Percentiles rank a stretch among this genome's conserved stretches.
phyloP scores from a whole-genome alignment of 2,797 vertebrate genomes.

The Spatula versicolor region DNA sequence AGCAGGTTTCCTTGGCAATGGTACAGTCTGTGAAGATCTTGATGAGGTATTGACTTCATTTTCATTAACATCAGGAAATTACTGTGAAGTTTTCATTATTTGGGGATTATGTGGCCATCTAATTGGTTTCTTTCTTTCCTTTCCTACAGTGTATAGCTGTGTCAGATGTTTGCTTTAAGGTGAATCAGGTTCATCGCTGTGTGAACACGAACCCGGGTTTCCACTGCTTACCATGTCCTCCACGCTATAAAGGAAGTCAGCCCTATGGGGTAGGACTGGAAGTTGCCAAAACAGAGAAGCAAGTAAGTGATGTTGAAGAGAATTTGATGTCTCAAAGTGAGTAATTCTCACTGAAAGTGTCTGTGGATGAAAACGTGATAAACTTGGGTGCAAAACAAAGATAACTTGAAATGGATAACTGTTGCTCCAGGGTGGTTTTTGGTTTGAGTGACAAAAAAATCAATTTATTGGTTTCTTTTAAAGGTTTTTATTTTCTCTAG shows the following conservation, averaged over 20 bases:
- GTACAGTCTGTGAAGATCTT: conserved; percentile 91
- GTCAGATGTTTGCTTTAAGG: conserved; percentile 90
- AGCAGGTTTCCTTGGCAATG: conserved; percentile 91
- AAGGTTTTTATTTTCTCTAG: background rate
- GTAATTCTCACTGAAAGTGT: background rate
- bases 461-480: background rate
- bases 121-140: background rate
- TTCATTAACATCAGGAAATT: background rate
- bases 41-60: conserved; percentile 86
- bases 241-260: conserved; percentile 93
- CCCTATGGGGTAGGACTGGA: conserved; percentile 93
- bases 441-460: background rate
- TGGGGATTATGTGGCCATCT: background rate
- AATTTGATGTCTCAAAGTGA: background rate
- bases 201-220: conserved; percentile 95
- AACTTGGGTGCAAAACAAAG: background rate
- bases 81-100: background rate
- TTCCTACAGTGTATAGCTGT: conserved; percentile 89
- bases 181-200: conserved; percentile 86
- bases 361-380: background rate
- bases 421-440: background rate
- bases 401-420: background rate
- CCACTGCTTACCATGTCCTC: conserved; percentile 95
- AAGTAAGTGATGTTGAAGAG: conserved; percentile 78
- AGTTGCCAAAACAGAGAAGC: conserved; percentile 88